A percentile compares a stretch with the other conserved stretches of the same genome.
Conservation (phyloP, 2,113 vertebrate species). For the Dicrurus megarhynchus region DNA sequence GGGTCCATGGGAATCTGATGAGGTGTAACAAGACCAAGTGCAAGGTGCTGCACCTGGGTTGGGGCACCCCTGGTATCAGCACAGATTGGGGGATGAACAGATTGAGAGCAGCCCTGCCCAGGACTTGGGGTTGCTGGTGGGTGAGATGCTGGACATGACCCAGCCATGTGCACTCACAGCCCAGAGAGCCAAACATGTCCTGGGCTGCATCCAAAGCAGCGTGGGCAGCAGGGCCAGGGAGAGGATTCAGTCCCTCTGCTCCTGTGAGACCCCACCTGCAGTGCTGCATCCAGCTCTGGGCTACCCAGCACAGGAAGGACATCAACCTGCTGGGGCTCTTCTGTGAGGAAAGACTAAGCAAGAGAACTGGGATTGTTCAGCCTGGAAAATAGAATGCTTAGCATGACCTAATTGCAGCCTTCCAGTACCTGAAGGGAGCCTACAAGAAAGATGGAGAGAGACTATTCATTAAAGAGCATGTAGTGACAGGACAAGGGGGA, state of each 20-base stretch:
- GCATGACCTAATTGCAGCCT: neutral
- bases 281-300: neutral
- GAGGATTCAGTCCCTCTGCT: neutral
- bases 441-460: neutral
- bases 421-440: neutral
- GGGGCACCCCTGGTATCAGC: fast-evolving
- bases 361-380: neutral
- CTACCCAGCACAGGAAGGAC: neutral
- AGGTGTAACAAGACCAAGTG: neutral
- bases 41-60: neutral
- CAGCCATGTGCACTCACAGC: neutral
- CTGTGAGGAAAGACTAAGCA: fast-evolving
- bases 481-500: neutral
- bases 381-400: neutral
- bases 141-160: neutral
- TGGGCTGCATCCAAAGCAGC: neutral
- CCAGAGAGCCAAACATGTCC: neutral
- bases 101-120: neutral
- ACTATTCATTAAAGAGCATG: neutral
- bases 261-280: neutral
- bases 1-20: neutral
- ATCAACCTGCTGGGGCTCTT: fast-evolving
- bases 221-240: fast-evolving
- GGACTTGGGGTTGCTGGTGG: neutral
- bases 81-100: neutral